These are phyloP conservation scores for Siniperca chuatsi DNA, from an alignment of 2,113 vertebrate species.

Conservation along the genomic window DNA sequence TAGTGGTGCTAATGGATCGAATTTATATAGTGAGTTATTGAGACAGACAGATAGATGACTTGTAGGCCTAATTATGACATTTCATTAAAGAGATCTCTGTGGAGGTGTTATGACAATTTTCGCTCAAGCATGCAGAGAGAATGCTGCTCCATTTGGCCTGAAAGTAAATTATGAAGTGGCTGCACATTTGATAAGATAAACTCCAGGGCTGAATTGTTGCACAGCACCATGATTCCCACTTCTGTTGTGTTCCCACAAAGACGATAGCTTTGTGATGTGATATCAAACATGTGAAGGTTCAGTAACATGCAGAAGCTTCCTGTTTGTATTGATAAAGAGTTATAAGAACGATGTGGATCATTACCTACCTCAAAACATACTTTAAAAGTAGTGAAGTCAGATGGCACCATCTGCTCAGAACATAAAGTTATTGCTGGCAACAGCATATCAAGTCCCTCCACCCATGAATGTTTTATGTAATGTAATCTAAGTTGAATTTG, in stretches of 20 bases:
- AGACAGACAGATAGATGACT: constrained; percentile 48
- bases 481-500: constrained; percentile 30
- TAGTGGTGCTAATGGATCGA: constrained; percentile 22
- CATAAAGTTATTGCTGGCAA: constrained; percentile 62
- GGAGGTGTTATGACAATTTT: constrained; percentile 38
- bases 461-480: constrained; percentile 8
- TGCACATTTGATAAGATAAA: constrained; percentile 31
- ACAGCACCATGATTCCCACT: not conserved
- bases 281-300: constrained; percentile 52
- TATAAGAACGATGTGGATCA: constrained; percentile 39
- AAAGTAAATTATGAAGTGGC: constrained; percentile 30
- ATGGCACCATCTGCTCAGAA: constrained; percentile 45
- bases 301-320: constrained; percentile 39
- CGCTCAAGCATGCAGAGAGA: not conserved
- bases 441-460: constrained; percentile 59
- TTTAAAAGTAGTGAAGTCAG: constrained; percentile 70
- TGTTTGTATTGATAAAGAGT: constrained; percentile 48
- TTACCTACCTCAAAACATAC: constrained; percentile 57
- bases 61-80: constrained; percentile 56
- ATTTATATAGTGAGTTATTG: constrained; percentile 23
- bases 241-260: constrained; percentile 20
- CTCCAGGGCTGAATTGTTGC: not conserved
- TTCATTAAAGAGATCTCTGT: constrained; percentile 49
- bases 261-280: constrained; percentile 36
- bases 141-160: constrained; percentile 23